Base-by-base conservation (phyloP, 1,140 invertebrate genomes). In the Procambarus clarkii region DNA sequence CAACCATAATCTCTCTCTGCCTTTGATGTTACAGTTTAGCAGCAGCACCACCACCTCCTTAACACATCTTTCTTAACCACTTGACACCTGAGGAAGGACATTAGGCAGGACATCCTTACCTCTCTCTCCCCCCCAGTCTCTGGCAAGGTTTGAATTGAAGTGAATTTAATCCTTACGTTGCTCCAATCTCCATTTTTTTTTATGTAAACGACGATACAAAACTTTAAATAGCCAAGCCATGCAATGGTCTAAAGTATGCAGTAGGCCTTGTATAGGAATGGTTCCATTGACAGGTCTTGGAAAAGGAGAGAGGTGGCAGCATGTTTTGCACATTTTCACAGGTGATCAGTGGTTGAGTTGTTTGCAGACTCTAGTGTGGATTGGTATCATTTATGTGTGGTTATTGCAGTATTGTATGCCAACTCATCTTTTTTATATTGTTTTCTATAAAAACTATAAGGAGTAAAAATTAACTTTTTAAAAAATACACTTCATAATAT, bases 311-410 rank as follows among this genome's bases (percentile, higher is more conserved):
- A 74, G 13, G 0, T 74, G 69, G 15, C 11, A 34, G 69, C 15
- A 74, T 34, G 24, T 74, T 74, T 2, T 74, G n/a, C 21, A 4
- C 2, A 74, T 7, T 7, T 74, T 74, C 69, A 34, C 24, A 74
- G 69, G 69, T 74, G 69, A 24, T 74, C 7, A 74, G 69, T 74
- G 69, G 69, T 74, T 34, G n/a, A 74, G n/a, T 9, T 8, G 54
- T 80, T 21, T 80, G 21, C 50, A 54, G 13, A 80, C 46, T 18
- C 21, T 21, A 58, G 48, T 54, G 21, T 58, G 48, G 21, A 80
- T 54, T 80, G 79, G 21, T 80, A 80, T 18, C 34, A 46, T 79
- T 79, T 80, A 58, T 81, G 79, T 81, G 34, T 74, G 69, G 11
- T 74, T 74, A 34, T 34, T 34, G n/a, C n/a, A 74, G 69, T 74